Conservation (phyloP, 2,113 vertebrate species). For the Zeus faber region DNA sequence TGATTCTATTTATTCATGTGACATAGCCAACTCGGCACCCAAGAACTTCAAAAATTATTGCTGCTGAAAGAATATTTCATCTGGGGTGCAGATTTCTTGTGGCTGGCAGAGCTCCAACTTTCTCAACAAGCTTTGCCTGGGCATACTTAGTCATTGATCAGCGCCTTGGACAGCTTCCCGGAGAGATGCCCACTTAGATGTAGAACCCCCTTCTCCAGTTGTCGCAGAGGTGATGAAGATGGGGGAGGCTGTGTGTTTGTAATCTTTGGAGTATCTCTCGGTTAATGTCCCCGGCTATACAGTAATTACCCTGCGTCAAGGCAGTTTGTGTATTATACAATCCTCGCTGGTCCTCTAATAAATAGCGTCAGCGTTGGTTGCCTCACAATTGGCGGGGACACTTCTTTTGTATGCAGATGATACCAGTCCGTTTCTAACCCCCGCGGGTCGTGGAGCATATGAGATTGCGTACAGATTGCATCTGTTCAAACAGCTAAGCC, state of each 20-base stretch:
- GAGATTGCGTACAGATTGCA: slow-evolving; percentile 41
- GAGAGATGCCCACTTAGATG: slow-evolving; percentile 15
- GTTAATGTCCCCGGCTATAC: slow-evolving; percentile 2
- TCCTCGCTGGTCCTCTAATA: no score
- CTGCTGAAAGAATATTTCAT: slow-evolving; percentile 31
- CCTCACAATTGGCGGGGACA: not conserved
- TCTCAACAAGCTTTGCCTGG: slow-evolving; percentile 33
- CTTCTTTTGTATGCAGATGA: slow-evolving; percentile 33
- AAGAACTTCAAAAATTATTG: slow-evolving; percentile 44
- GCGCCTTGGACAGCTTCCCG: slow-evolving; percentile 31
- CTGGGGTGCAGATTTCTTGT: slow-evolving; percentile 30
- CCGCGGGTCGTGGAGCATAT: slow-evolving; percentile 31
- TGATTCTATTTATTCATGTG: slow-evolving; percentile 19
- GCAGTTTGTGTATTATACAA: not conserved
- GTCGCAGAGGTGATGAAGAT: not conserved
- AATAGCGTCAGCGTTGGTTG: not conserved
- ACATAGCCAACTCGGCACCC: slow-evolving; percentile 17
- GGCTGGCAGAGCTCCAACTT: slow-evolving; percentile 33
- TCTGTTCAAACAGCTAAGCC: slow-evolving; percentile 18
- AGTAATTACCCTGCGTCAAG: not conserved
- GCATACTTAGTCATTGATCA: slow-evolving; percentile 54
- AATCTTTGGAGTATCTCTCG: slow-evolving; percentile 2
- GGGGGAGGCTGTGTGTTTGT: not conserved
- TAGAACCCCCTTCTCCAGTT: slow-evolving; percentile 5
- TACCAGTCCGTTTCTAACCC: not conserved